phyloP scores from a whole-genome alignment of 2,113 vertebrate genomes.

The Paedocypris sp. region DNA sequence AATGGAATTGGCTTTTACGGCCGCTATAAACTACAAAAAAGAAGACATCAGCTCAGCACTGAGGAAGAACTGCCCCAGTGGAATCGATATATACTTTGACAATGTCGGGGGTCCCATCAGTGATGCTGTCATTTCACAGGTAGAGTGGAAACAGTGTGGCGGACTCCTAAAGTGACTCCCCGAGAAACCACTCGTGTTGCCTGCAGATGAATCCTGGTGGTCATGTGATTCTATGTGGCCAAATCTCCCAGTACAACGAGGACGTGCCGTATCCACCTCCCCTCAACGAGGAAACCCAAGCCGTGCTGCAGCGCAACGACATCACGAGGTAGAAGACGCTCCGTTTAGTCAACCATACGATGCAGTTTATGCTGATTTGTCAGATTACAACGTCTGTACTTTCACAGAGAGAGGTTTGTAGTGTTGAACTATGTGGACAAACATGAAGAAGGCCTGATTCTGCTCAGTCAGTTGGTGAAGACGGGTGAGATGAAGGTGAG shows the following conservation, averaged over 20 bases:
- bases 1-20: slow-evolving; percentile 76
- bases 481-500: slow-evolving; percentile 82
- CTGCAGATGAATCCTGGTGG: slow-evolving; percentile 78
- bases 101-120: slow-evolving; percentile 89
- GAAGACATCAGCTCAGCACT: slow-evolving; percentile 63
- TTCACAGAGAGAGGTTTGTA: slow-evolving; percentile 74
- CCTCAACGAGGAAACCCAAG: slow-evolving; percentile 57
- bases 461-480: slow-evolving; percentile 76
- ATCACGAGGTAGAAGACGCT: slow-evolving; percentile 67
- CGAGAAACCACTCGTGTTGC: no score
- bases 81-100: slow-evolving; percentile 91
- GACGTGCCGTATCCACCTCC: slow-evolving; percentile 89
- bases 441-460: slow-evolving; percentile 61
- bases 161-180: no score
- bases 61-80: slow-evolving; percentile 66
- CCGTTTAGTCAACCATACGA: background rate
- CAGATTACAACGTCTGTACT: background rate
- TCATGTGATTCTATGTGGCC: slow-evolving; percentile 86
- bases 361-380: background rate
- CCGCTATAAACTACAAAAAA: slow-evolving; percentile 78
- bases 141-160: slow-evolving; percentile 7
- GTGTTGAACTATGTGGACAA: slow-evolving; percentile 78
- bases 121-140: slow-evolving; percentile 71
- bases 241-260: slow-evolving; percentile 95
- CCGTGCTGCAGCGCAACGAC: slow-evolving; percentile 57